These are phyloP conservation scores for Venustaconcha ellipsiformis DNA, from an alignment of 1,140 invertebrate genomes.

Conservation along the genomic window DNA sequence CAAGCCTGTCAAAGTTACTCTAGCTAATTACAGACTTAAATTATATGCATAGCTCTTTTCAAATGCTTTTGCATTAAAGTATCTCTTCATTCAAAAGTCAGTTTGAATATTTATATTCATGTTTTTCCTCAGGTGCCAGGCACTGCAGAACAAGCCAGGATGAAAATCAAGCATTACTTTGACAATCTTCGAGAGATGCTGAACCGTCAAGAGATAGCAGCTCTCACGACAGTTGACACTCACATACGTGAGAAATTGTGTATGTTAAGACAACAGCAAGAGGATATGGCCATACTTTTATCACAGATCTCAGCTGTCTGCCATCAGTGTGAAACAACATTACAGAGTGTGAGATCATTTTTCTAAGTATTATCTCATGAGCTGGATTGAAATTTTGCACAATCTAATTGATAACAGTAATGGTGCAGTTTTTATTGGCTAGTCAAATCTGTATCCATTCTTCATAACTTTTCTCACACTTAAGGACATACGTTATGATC, in stretches of 20 bases:
- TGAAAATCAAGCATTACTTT: slow-evolving; percentile 73
- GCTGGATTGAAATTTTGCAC: no score
- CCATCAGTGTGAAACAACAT: slow-evolving; percentile 73
- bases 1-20: background rate
- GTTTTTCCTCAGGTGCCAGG: slow-evolving; percentile 58
- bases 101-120: background rate
- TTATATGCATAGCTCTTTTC: no score
- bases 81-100: no score
- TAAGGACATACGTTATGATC: no score
- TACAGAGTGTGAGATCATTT: slow-evolving; percentile 63
- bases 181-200: slow-evolving; percentile 72
- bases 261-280: slow-evolving; percentile 74
- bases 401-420: no score
- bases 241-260: slow-evolving; percentile 74
- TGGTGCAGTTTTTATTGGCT: no score
- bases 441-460: no score
- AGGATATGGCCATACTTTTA: slow-evolving; percentile 73
- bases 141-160: slow-evolving; percentile 70
- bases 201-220: slow-evolving; percentile 73
- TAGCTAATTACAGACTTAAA: no score
- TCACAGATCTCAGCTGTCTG: slow-evolving; percentile 75
- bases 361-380: no score
- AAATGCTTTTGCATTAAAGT: no score
- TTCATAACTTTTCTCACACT: no score
- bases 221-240: slow-evolving; percentile 74